Percentiles rank a stretch among this genome's conserved stretches.
phyloP scores from a whole-genome alignment of 2,797 vertebrate genomes.

The Loriculus beryllinus region DNA sequence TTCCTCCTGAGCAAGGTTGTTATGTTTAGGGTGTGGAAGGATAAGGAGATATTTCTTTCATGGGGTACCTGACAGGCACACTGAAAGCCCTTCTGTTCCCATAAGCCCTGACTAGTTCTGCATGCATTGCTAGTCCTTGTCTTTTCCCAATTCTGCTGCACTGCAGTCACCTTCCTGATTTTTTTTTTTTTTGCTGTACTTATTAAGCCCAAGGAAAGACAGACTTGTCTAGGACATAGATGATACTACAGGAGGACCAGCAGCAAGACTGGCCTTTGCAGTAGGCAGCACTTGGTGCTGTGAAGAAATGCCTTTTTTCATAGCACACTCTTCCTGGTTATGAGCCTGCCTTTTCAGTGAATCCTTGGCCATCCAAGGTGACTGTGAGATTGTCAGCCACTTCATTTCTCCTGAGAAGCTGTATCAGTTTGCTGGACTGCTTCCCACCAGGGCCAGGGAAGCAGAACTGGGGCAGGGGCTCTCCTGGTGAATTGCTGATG shows the following conservation, averaged over 20 bases:
- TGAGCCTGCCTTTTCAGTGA: background rate
- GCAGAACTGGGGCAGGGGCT: background rate
- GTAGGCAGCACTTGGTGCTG: background rate
- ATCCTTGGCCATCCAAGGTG: background rate
- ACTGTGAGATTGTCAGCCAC: background rate
- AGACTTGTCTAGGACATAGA: background rate
- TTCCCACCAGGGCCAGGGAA: background rate
- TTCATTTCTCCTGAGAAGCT: background rate
- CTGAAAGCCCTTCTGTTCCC: background rate
- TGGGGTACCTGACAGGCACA: background rate
- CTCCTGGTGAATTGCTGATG: background rate
- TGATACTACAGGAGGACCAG: background rate
- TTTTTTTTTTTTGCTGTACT: background rate
- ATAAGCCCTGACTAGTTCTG: background rate
- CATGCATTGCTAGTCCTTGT: background rate
- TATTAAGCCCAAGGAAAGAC: background rate
- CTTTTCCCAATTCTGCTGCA: background rate
- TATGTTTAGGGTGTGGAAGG: background rate
- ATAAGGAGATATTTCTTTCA: background rate
- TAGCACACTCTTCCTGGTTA: background rate
- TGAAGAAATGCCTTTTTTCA: background rate
- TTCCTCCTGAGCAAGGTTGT: background rate
- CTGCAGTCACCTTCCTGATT: background rate
- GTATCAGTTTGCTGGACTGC: accelerated
- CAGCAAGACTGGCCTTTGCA: background rate